These are phyloP conservation scores for Mastacembelus armatus DNA, from an alignment of 2,797 vertebrate genomes.

Conservation along the genomic window DNA sequence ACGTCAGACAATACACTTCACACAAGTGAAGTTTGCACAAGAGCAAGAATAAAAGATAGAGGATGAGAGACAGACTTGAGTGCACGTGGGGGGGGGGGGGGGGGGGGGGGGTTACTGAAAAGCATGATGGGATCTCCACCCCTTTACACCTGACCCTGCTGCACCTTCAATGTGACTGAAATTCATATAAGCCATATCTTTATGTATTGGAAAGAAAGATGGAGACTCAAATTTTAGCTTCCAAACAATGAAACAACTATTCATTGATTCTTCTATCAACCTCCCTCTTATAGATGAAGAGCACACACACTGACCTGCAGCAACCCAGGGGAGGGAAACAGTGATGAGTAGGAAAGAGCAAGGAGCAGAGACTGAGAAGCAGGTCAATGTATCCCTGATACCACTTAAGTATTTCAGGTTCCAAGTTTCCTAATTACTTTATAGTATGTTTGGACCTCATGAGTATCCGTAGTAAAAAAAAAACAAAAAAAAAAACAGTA, in stretches of 20 bases:
- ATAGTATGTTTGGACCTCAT: background rate
- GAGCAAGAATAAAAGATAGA: slow-evolving; percentile 5
- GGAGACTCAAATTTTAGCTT: background rate
- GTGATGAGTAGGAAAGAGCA: slow-evolving; percentile 13
- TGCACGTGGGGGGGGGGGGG: slow-evolving; percentile 14
- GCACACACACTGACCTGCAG: background rate
- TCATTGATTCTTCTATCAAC: background rate
- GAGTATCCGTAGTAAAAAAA: too few species aligned
- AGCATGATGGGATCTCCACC: slow-evolving; percentile 37
- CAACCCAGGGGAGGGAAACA: background rate
- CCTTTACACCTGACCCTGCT: slow-evolving; percentile 28
- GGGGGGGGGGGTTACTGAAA: slow-evolving; percentile 60
- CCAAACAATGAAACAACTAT: background rate
- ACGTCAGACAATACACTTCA: slow-evolving; percentile 48
- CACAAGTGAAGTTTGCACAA: too few species aligned
- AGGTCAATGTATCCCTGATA: slow-evolving; percentile 9
- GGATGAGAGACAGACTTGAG: slow-evolving; percentile 4
- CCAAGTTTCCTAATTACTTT: background rate
- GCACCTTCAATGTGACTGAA: slow-evolving; percentile 53
- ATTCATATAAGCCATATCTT: too few species aligned
- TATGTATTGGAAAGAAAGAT: slow-evolving; percentile 14
- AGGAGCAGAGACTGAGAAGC: slow-evolving; percentile 8
- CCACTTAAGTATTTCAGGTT: background rate
- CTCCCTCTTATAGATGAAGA: too few species aligned
- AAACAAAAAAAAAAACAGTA: too few species aligned